phyloP scores from a whole-genome alignment of 2,113 vertebrate species.

The Macrotus californicus region DNA sequence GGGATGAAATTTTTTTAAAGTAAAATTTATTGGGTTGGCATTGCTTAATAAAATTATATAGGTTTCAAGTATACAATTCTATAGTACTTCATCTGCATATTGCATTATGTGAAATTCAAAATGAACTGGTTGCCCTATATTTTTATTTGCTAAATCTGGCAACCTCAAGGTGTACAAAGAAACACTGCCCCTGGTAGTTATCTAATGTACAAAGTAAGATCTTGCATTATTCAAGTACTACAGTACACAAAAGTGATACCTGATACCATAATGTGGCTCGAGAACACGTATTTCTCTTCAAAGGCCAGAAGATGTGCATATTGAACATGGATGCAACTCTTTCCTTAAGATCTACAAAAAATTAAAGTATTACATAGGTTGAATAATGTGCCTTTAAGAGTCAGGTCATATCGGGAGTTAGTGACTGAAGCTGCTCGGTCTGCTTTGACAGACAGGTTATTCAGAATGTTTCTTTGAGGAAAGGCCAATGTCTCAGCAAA shows the following conservation, averaged over 20 bases:
- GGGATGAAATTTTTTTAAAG: no score
- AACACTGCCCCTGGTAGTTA: not conserved
- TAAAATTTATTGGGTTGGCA: not conserved
- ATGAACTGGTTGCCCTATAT: not conserved
- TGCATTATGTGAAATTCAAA: not conserved
- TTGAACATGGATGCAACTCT: not conserved
- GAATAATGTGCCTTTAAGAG: not conserved
- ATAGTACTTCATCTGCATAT: not conserved
- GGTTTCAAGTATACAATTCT: not conserved
- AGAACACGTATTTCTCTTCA: not conserved
- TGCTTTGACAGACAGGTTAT: not conserved
- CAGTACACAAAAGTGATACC: not conserved
- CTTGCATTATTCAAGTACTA: not conserved
- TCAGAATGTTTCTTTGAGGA: not conserved
- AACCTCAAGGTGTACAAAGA: not conserved
- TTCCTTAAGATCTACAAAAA: not conserved
- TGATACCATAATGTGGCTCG: not conserved
- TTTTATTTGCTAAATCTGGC: not conserved
- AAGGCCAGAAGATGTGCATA: not conserved
- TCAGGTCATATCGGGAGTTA: not conserved
- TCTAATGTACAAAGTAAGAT: not conserved
- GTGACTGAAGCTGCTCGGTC: not conserved
- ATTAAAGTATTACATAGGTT: not conserved
- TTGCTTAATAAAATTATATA: not conserved
- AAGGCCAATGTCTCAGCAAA: not conserved